phyloP scores from a whole-genome alignment of 2,888 invertebrate species.

The Brenthis ino region DNA sequence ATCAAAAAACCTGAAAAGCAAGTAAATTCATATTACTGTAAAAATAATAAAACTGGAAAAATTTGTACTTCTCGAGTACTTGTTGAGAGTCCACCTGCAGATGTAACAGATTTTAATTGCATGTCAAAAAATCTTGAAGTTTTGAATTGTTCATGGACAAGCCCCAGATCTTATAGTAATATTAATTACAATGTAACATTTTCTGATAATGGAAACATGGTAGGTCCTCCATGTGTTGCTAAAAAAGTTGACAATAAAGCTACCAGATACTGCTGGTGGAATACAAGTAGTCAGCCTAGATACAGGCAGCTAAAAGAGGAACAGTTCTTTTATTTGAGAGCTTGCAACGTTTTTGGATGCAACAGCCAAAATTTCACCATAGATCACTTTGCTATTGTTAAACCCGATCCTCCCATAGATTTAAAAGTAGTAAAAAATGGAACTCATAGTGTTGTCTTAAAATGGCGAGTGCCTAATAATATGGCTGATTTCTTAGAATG shows the following conservation, averaged over 20 bases:
- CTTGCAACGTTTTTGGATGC: constrained; percentile 84
- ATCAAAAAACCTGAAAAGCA: constrained; percentile 80
- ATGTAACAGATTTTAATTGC: constrained; percentile 87
- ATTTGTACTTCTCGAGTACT: constrained; percentile 60
- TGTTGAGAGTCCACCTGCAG: constrained; percentile 81
- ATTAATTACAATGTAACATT: constrained; percentile 59
- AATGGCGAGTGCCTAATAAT: constrained; percentile 66
- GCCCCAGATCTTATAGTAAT: constrained; percentile 70
- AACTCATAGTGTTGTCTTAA: constrained; percentile 64
- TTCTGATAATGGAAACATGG: constrained; percentile 50
- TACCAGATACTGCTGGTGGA: constrained; percentile 59
- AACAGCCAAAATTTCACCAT: constrained; percentile 76
- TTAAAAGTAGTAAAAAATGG: constrained; percentile 55
- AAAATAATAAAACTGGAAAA: constrained; percentile 55
- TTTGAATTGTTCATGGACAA: constrained; percentile 88
- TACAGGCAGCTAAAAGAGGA: constrained; percentile 71
- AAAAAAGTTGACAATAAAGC: constrained; percentile 42
- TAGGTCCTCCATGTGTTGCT: constrained; percentile 51
- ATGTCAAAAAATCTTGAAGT: constrained; percentile 87
- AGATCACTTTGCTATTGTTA: constrained; percentile 81
- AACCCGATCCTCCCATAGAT: constrained; percentile 60
- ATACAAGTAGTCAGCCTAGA: constrained; percentile 57
- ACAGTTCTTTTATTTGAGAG: constrained; percentile 83
- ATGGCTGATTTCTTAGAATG: constrained; percentile 60
- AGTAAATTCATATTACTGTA: constrained; percentile 81